Percentiles rank a stretch among this genome's conserved stretches.
Conservation (phyloP, 2,113 vertebrate genomes). For the Cyprinus carpio region DNA sequence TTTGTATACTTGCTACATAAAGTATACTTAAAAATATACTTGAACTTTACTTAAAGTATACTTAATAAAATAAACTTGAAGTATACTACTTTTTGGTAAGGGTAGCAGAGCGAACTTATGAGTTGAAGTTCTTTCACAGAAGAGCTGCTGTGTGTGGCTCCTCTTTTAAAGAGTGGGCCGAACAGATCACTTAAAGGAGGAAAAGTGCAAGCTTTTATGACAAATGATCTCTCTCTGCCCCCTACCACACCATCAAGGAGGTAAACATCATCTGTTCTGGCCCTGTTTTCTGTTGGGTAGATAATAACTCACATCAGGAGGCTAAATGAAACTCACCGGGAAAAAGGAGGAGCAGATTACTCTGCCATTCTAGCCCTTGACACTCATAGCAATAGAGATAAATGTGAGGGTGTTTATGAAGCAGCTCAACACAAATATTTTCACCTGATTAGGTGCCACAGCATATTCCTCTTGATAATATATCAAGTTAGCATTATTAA, state of each 20-base stretch:
- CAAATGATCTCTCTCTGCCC: constrained; percentile 42
- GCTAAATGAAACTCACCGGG: constrained; percentile 75
- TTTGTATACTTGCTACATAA: too few relatives aligned
- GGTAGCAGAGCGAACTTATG: neutral
- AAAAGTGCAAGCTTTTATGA: constrained; percentile 38
- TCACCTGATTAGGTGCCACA: constrained; percentile 42
- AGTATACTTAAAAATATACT: too few relatives aligned
- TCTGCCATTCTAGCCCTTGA: constrained; percentile 66
- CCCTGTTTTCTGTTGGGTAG: constrained; percentile 66
- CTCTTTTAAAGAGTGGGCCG: neutral
- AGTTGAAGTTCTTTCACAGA: neutral
- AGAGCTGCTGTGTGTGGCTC: neutral
- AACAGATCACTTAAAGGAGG: constrained; percentile 18
- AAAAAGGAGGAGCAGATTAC: constrained; percentile 73
- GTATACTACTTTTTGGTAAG: too few relatives aligned
- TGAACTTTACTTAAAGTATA: too few relatives aligned
- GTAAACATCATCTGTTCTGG: constrained; percentile 78
- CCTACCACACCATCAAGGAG: constrained; percentile 57
- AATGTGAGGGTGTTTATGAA: constrained; percentile 67
- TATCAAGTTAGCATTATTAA: neutral
- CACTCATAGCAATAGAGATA: constrained; percentile 74
- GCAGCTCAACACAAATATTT: constrained; percentile 58
- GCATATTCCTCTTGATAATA: neutral
- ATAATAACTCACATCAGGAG: constrained; percentile 73
- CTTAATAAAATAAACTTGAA: too few relatives aligned